A percentile compares a stretch with the other conserved stretches of the same genome.
Evolutionary conservation across 2,113 vertebrate species (phyloP).

Genomic region (Crotalus horridus): DNA sequence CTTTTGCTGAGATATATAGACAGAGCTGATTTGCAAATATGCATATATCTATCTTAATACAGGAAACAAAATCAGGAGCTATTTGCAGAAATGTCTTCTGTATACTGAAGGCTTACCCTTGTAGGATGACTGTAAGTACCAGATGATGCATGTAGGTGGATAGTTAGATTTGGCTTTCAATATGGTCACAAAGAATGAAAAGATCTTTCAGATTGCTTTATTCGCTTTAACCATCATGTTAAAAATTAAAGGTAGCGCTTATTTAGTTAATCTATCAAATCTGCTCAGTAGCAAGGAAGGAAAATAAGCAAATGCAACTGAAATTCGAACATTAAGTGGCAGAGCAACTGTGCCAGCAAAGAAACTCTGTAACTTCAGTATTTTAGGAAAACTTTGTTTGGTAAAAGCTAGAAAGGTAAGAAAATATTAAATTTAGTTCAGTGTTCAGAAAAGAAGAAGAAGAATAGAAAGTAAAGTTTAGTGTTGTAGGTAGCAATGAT

Average conservation of each 20-base stretch:
- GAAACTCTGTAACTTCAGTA: neutral
- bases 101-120: neutral
- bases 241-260: neutral
- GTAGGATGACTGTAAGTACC: neutral
- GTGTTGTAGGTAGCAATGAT: conserved; percentile 15
- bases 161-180: neutral
- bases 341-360: conserved; percentile 1
- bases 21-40: neutral
- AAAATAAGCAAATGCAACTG: neutral
- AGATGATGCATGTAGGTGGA: neutral
- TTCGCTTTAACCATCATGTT: neutral
- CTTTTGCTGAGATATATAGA: neutral
- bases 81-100: neutral
- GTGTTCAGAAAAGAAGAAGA: neutral
- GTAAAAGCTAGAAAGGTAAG: conserved; percentile 27
- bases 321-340: neutral
- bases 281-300: neutral
- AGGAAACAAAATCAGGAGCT: neutral
- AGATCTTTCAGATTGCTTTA: neutral
- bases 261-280: neutral
- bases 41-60: neutral
- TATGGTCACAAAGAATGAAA: neutral
- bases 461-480: conserved; percentile 2
- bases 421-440: conserved; percentile 24
- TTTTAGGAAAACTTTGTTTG: conserved; percentile 20